phyloP scores from a whole-genome alignment of 2,888 invertebrate genomes.

The Drosophila recens region DNA sequence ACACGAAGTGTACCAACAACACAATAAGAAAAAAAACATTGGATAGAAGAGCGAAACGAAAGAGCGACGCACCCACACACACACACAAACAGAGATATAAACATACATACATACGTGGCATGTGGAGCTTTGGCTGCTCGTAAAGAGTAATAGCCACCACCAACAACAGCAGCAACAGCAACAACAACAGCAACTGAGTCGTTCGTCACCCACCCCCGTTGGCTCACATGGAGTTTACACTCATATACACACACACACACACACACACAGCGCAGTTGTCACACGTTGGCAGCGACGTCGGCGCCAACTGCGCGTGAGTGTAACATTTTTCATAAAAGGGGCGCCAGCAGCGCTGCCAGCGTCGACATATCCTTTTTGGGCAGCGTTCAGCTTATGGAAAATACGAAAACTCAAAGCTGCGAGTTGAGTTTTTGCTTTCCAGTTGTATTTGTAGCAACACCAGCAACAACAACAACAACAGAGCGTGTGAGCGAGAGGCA shows the following conservation, averaged over 20 bases:
- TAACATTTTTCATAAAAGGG: conserved; percentile 77
- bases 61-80: conserved; percentile 63
- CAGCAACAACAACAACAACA: conserved; percentile 17
- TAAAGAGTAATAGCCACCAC: conserved; percentile 79
- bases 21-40: conserved; percentile 18
- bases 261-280: conserved; percentile 58
- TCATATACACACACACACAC: conserved; percentile 37
- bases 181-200: conserved; percentile 38
- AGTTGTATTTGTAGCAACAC: conserved; percentile 37
- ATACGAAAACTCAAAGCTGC: conserved; percentile 62
- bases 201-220: conserved; percentile 54
- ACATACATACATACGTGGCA: conserved; percentile 60
- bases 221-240: conserved; percentile 73
- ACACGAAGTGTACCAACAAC: conserved; percentile 47
- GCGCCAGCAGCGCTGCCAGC: conserved; percentile 46
- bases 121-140: conserved; percentile 72
- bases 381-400: conserved; percentile 71
- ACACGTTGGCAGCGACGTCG: conserved; percentile 71
- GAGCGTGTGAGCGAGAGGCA: conserved; percentile 30
- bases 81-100: conserved; percentile 35
- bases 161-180: conserved; percentile 32
- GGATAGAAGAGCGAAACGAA: conserved; percentile 65
- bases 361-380: conserved; percentile 60
- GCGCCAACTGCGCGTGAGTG: conserved; percentile 73
- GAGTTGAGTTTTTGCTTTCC: conserved; percentile 77